These are phyloP conservation scores for Ursus arctos DNA, from an alignment of 2,113 vertebrate genomes.

Conservation along the genomic window DNA sequence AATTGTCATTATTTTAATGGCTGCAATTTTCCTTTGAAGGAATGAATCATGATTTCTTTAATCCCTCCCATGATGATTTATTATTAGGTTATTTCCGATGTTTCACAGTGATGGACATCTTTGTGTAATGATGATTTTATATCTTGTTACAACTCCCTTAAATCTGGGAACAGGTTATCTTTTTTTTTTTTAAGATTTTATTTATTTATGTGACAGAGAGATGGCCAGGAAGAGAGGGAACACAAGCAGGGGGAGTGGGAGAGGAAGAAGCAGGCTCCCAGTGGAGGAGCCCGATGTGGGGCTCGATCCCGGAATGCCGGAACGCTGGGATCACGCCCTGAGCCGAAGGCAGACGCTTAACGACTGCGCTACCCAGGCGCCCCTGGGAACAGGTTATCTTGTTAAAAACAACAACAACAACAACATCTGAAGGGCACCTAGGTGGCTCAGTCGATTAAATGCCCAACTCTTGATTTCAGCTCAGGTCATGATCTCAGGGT, in stretches of 20 bases:
- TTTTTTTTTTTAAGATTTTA: not conserved
- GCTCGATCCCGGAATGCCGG: too few species aligned
- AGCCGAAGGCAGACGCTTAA: too few species aligned
- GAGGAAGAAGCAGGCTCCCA: too few species aligned
- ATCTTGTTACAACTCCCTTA: not conserved
- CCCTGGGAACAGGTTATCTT: not conserved
- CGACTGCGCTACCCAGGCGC: too few species aligned
- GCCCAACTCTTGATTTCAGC: not conserved
- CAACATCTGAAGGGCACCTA: not conserved
- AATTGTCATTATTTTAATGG: not conserved
- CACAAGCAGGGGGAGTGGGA: too few species aligned
- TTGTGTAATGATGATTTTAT: not conserved
- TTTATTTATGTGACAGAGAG: too few species aligned
- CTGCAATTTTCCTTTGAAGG: not conserved
- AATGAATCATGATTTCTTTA: not conserved
- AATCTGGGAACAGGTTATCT: not conserved
- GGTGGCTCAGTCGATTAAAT: not conserved
- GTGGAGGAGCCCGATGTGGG: too few species aligned
- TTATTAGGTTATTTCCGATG: not conserved
- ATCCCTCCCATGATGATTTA: not conserved
- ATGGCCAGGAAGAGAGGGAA: too few species aligned
- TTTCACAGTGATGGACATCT: not conserved
- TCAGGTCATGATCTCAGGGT: not conserved
- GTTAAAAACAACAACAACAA: not conserved
- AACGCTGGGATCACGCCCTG: too few species aligned